Evolutionary conservation across 2,888 invertebrate genomes (phyloP).

Genomic region (Drosophila limbata): DNA sequence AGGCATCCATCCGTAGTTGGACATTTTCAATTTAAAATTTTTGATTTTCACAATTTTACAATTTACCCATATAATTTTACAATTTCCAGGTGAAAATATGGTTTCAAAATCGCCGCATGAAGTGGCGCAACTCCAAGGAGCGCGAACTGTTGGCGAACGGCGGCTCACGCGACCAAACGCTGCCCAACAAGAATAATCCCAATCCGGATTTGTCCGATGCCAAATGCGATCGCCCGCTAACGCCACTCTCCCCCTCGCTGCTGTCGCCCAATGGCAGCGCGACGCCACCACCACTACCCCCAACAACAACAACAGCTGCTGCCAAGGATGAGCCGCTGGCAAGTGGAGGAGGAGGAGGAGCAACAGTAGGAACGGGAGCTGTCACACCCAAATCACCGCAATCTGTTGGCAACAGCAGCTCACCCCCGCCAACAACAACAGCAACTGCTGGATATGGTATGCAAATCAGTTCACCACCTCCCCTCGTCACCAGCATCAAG

Average conservation of each 20-base stretch:
- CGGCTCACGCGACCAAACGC: slow-evolving; percentile 96
- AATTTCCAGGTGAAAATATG: slow-evolving; percentile 88
- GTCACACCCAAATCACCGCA: slow-evolving; percentile 72
- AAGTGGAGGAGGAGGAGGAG: slow-evolving; percentile 12
- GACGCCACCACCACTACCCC: slow-evolving; percentile 57
- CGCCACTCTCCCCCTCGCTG: slow-evolving; percentile 84
- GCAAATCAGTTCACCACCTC: slow-evolving; percentile 83
- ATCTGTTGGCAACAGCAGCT: slow-evolving; percentile 67
- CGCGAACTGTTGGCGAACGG: slow-evolving; percentile 96
- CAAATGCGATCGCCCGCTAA: slow-evolving; percentile 91
- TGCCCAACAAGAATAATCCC: slow-evolving; percentile 98
- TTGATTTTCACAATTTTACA: slow-evolving; percentile 34
- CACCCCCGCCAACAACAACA: slow-evolving; percentile 65
- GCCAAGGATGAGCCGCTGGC: slow-evolving; percentile 45
- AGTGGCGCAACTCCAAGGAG: slow-evolving; percentile 98
- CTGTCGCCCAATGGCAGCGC: slow-evolving; percentile 73
- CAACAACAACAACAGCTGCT: slow-evolving; percentile 21
- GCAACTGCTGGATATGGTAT: slow-evolving; percentile 60
- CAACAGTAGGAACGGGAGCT: slow-evolving; percentile 30
- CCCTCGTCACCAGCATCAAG: slow-evolving; percentile 75
- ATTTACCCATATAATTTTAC: slow-evolving; percentile 59
- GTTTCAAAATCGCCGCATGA: slow-evolving; percentile 99
- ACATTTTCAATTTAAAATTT: slow-evolving; percentile 62
- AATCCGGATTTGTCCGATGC: slow-evolving; percentile 97
- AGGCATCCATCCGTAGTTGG: slow-evolving; percentile 58